Base-by-base conservation (phyloP, 2,888 invertebrate species). In the Melanargia galathea region DNA sequence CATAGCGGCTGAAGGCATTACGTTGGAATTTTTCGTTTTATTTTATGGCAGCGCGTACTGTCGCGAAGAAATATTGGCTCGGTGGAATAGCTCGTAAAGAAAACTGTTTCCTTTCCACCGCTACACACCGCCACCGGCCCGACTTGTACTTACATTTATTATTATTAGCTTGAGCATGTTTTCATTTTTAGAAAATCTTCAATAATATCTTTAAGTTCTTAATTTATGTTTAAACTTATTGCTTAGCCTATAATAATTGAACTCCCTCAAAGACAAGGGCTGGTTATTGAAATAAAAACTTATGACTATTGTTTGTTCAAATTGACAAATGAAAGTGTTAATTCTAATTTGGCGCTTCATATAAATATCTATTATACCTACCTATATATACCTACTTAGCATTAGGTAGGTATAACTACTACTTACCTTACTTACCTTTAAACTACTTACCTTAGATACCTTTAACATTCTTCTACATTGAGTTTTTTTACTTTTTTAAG, bases 21-120 rank as follows among this genome's bases (percentile, higher is more conserved):
- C 81, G 82, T 80, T 80, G 89, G 91, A 90, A 90, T 91, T 91
- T 91, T 91, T 90, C 90, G 90, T 90, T 90, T 90, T 91, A 91
- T 90, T 91, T 91, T 91, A 91, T 90, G 90, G 86, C 86, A 83
- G 85, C 84, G 86, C 89, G 90, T 88, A 86, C 90, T 90, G 90
- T 89, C 90, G 89, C 90, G 86, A 81, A 90, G 90, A 90, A 90
- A 91, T 91, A 91, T 90, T 90, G 90, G 91, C 88, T 90, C 88
- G 83, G 82, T 86, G 89, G 85, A 91, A 90, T 90, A 88, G 90
- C 86, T 91, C 91, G 90, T 91, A 91, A 91, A 90, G 90, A 86
- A 86, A 86, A 86, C 87, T 84, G 87, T 87, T 88, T 85, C 83
- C 84, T 82, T 86, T 83, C 82, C 82, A 84, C 87, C 83, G 83